These are phyloP conservation scores for Varanus komodoensis DNA, from an alignment of 2,113 vertebrate genomes.

Conservation along the genomic window DNA sequence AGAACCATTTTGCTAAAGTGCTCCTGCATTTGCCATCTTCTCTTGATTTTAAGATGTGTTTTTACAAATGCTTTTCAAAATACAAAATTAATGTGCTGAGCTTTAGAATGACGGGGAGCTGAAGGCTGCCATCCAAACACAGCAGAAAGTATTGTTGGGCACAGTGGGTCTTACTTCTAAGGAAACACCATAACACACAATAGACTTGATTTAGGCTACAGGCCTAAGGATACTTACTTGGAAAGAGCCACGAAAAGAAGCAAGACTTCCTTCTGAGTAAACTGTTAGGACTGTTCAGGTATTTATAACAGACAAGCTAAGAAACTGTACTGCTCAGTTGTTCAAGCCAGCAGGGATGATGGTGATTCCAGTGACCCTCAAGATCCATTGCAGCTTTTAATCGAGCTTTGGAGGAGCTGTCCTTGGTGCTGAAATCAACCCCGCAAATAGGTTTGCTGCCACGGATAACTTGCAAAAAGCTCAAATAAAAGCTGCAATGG, in stretches of 20 bases:
- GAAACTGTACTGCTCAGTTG: background rate
- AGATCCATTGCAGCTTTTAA: too few relatives aligned
- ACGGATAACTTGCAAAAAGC: too few relatives aligned
- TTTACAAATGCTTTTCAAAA: conserved; percentile 25
- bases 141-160: background rate
- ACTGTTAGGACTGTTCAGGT: background rate
- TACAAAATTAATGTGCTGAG: background rate
- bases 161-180: background rate
- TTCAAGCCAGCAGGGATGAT: background rate
- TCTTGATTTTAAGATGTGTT: background rate
- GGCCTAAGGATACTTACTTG: background rate
- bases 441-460: too few relatives aligned
- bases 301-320: background rate
- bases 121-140: background rate
- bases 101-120: background rate
- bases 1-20: conserved; percentile 1
- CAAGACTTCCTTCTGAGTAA: too few relatives aligned
- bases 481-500: too few relatives aligned
- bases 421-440: too few relatives aligned
- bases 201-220: background rate
- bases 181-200: background rate
- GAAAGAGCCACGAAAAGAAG: background rate
- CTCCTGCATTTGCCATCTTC: conserved; percentile 14
- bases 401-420: too few relatives aligned
- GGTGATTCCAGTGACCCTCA: too few relatives aligned